phyloP scores from a whole-genome alignment of 2,797 vertebrate species.

The Netta rufina region DNA sequence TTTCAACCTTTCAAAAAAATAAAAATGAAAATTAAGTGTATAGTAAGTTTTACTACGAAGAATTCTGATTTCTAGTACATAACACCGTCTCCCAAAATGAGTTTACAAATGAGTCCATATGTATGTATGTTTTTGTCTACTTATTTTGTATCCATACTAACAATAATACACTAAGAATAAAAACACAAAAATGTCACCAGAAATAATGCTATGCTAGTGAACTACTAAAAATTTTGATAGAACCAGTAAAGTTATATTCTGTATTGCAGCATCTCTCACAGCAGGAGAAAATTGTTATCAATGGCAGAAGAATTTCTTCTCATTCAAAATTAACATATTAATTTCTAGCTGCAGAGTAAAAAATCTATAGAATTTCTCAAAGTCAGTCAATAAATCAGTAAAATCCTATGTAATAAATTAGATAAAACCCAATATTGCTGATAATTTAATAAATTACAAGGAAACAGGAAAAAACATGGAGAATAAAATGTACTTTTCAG shows the following conservation, averaged over 20 bases:
- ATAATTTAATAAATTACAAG: neutral
- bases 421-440: neutral
- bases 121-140: neutral
- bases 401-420: neutral
- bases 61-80: neutral
- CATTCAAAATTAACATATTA: neutral
- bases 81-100: neutral
- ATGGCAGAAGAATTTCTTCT: neutral
- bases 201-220: neutral
- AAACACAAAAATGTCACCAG: neutral
- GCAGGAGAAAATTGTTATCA: neutral
- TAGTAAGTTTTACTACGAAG: neutral
- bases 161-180: neutral
- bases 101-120: neutral
- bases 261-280: neutral
- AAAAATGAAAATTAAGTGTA: neutral
- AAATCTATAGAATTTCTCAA: neutral
- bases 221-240: neutral
- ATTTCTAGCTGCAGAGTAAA: neutral
- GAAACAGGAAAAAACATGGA: neutral
- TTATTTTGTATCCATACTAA: neutral
- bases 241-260: neutral
- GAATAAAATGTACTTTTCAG: neutral
- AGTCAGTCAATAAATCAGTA: neutral
- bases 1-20: neutral